Percentiles rank a stretch among this genome's conserved stretches.
phyloP scores from a whole-genome alignment of 2,113 vertebrate species.

The Pygoscelis adeliae region DNA sequence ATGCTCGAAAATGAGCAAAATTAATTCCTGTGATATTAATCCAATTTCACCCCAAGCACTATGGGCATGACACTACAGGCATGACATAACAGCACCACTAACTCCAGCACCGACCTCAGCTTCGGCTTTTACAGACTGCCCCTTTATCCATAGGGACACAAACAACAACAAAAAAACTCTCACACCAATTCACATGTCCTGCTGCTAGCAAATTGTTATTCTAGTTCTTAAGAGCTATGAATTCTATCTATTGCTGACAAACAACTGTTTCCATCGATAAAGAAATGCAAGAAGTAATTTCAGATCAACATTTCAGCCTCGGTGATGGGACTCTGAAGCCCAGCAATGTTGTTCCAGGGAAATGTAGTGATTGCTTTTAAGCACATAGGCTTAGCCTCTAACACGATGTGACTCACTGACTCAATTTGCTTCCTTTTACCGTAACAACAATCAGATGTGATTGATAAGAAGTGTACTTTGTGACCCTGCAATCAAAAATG shows the following conservation, averaged over 20 bases:
- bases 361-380: not conserved
- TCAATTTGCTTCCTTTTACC: not conserved
- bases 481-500: not conserved
- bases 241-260: not conserved
- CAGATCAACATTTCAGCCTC: not conserved
- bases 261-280: not conserved
- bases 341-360: not conserved
- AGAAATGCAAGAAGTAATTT: not conserved
- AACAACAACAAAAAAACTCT: not conserved
- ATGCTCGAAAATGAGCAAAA: not conserved
- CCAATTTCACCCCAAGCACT: not conserved
- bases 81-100: too few relatives aligned
- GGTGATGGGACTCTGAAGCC: not conserved
- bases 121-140: not conserved
- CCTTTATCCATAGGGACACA: too few relatives aligned
- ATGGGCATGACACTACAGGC: too few relatives aligned
- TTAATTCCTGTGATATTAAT: not conserved
- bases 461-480: not conserved
- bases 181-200: not conserved
- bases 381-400: not conserved
- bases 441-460: not conserved
- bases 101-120: not conserved
- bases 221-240: not conserved
- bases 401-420: not conserved
- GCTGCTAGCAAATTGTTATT: not conserved